phyloP scores from a whole-genome alignment of 2,797 vertebrate species.

The Malurus leucopterus region DNA sequence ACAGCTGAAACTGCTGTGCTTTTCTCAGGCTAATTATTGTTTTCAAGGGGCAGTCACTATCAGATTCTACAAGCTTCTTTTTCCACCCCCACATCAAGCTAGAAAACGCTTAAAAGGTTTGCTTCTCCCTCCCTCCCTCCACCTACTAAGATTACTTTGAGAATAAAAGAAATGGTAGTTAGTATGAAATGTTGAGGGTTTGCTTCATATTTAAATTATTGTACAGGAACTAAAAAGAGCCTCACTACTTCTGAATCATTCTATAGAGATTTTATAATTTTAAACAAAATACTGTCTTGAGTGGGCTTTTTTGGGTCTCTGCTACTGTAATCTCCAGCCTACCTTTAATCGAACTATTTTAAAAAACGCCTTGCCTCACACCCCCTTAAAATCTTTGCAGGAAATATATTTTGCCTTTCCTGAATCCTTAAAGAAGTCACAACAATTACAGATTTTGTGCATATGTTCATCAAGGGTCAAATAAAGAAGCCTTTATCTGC shows the following conservation, averaged over 20 bases:
- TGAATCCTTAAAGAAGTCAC: not conserved
- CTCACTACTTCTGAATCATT: not conserved
- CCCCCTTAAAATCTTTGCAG: not conserved
- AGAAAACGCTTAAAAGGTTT: constrained; percentile 39
- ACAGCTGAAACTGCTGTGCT: constrained; percentile 46
- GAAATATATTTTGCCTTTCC: not conserved
- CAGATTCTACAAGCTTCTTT: constrained; percentile 49
- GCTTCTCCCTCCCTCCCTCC: constrained; percentile 6
- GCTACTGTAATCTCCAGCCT: not conserved
- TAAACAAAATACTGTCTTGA: constrained; percentile 4
- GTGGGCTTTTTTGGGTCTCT: not conserved
- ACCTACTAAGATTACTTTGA: constrained; percentile 47
- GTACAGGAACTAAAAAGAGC: not conserved
- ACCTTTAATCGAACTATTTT: not conserved
- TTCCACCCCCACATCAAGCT: constrained; percentile 41
- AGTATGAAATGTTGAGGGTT: constrained; percentile 43
- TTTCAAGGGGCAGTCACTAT: constrained; percentile 57
- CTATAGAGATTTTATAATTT: constrained; percentile 23
- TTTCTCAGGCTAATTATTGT: constrained; percentile 68
- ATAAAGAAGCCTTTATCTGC: not conserved
- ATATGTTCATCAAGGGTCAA: not conserved
- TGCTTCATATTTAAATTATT: constrained; percentile 33
- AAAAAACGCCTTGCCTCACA: not conserved
- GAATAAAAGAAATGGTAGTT: constrained; percentile 48
- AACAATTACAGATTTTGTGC: not conserved